phyloP scores from a whole-genome alignment of 2,113 vertebrate genomes.

The Callorhinus ursinus region DNA sequence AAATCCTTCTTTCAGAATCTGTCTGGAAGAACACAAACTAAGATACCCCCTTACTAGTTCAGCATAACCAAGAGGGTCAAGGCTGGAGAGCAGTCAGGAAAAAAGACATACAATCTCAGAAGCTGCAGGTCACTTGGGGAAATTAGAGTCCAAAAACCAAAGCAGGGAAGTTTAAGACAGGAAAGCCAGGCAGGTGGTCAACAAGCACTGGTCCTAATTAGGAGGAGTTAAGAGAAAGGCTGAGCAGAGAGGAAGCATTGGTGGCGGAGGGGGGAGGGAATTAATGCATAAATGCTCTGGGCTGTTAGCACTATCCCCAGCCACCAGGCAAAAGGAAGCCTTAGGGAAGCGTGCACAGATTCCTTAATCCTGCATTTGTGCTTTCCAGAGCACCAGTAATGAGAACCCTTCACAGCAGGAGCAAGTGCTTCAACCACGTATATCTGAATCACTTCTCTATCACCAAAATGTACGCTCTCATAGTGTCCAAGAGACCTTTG shows the following conservation, averaged over 20 bases:
- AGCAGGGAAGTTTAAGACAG: neutral
- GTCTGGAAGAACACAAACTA: neutral
- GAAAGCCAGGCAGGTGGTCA: constrained; percentile 24
- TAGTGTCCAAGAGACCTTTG: constrained; percentile 3
- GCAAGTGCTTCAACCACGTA: neutral
- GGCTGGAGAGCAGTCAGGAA: neutral
- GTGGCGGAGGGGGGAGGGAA: neutral
- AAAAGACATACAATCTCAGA: neutral
- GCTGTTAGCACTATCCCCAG: constrained; percentile 28
- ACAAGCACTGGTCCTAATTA: constrained; percentile 22
- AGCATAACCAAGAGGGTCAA: neutral
- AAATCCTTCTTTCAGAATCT: neutral
- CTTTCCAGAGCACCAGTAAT: constrained; percentile 50
- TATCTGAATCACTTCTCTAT: constrained; percentile 26
- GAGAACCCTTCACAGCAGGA: constrained; percentile 49
- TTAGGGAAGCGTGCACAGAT: neutral
- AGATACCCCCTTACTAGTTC: neutral
- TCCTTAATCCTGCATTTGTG: constrained; percentile 14
- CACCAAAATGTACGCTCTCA: neutral
- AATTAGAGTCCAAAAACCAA: constrained; percentile 1
- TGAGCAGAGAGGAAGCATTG: neutral
- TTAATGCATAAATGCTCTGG: constrained; percentile 41
- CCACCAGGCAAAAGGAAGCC: neutral
- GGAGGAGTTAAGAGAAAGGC: constrained; percentile 3
- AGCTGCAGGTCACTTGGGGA: neutral